A percentile compares a stretch with the other conserved stretches of the same genome.
Evolutionary conservation across 2,888 invertebrate species (phyloP).

Genomic region (Temnothorax rugatulus): DNA sequence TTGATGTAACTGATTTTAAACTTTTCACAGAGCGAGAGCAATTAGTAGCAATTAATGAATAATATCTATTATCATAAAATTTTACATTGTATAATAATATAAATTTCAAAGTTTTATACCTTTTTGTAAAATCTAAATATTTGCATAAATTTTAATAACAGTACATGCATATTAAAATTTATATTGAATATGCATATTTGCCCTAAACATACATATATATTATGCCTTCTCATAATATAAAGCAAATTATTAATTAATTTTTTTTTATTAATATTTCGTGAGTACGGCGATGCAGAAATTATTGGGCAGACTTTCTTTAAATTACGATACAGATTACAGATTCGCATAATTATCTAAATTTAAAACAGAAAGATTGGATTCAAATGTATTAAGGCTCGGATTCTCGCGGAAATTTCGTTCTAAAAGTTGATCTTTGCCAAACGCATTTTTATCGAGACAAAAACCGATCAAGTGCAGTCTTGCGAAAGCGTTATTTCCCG

Average conservation of each 20-base stretch:
- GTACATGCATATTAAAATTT: too few relatives aligned
- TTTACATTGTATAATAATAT: not conserved
- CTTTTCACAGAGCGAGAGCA: not conserved
- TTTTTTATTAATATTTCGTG: not conserved
- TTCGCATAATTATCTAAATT: not conserved
- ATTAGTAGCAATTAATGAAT: not conserved
- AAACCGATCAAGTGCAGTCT: not conserved
- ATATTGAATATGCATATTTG: too few relatives aligned
- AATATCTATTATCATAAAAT: not conserved
- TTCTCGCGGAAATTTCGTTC: conserved; percentile 21
- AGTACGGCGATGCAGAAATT: not conserved
- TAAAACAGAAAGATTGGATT: not conserved
- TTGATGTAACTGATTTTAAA: not conserved
- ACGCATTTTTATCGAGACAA: conserved; percentile 15
- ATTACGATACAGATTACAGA: not conserved
- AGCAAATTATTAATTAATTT: not conserved
- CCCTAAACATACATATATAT: not conserved
- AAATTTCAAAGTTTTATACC: conserved; percentile 1
- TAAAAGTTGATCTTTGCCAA: conserved; percentile 24
- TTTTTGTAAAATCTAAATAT: not conserved
- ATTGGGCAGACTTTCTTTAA: not conserved
- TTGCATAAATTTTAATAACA: not conserved
- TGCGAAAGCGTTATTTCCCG: not conserved
- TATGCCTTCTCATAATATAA: not conserved
- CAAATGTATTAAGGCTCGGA: not conserved